A percentile compares a stretch with the other conserved stretches of the same genome.
Evolutionary conservation across 2,888 invertebrate genomes (phyloP).

Genomic region (Morpho deidamia): DNA sequence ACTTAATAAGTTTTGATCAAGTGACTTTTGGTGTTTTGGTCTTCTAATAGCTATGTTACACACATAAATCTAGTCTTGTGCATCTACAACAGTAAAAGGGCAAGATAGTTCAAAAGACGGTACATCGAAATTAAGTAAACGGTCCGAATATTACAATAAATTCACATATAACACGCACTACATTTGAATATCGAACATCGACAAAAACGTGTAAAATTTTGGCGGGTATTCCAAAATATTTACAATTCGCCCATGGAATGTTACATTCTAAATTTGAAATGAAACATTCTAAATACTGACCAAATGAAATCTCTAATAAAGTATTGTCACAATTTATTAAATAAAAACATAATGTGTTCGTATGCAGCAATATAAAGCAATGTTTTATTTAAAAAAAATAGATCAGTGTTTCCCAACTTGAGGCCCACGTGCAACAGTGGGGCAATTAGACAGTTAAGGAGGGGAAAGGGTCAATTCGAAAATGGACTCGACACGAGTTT

Average conservation of each 20-base stretch:
- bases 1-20: too few species aligned
- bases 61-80: conserved; percentile 53
- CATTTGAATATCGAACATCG: conserved; percentile 13
- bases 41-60: conserved; percentile 42
- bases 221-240: not conserved
- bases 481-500: too few species aligned
- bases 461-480: too few species aligned
- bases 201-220: not conserved
- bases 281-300: not conserved
- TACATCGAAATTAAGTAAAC: conserved; percentile 23
- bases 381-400: too few species aligned
- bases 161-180: conserved; percentile 14
- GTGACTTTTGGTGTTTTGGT: conserved; percentile 24
- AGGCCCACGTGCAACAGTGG: too few species aligned
- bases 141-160: conserved; percentile 18
- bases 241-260: conserved; percentile 7
- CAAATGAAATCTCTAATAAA: not conserved
- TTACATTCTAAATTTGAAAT: not conserved
- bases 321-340: conserved; percentile 5
- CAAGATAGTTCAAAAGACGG: conserved; percentile 50
- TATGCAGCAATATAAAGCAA: too few species aligned
- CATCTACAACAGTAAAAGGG: conserved; percentile 40
- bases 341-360: not conserved
- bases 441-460: too few species aligned
- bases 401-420: too few species aligned